Percentiles rank a stretch among this genome's conserved stretches.
Conservation (phyloP, 1,140 invertebrate species). For the Drosophila saltans region DNA sequence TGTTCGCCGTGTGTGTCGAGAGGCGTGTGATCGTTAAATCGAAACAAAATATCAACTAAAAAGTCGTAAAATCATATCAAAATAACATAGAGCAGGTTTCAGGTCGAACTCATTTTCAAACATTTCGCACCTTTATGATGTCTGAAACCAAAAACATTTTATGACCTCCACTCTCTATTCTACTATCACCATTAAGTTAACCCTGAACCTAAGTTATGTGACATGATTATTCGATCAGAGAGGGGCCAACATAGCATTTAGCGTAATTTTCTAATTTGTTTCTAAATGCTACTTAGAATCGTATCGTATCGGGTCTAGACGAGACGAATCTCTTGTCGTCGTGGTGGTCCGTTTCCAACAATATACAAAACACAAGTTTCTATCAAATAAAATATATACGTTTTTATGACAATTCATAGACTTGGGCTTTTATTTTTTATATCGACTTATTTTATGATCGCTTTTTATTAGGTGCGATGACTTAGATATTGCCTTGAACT, state of each 20-base stretch:
- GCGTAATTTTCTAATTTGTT: slow-evolving; percentile 78
- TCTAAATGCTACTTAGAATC: slow-evolving; percentile 75
- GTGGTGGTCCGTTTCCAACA: slow-evolving; percentile 52
- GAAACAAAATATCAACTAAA: slow-evolving; percentile 64
- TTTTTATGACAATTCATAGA: slow-evolving; percentile 52
- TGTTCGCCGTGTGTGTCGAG: slow-evolving; percentile 43
- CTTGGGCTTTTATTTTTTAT: slow-evolving; percentile 68
- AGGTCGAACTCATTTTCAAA: slow-evolving; percentile 23
- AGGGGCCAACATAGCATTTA: slow-evolving; percentile 52
- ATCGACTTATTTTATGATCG: slow-evolving; percentile 64
- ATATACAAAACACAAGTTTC: slow-evolving; percentile 40
- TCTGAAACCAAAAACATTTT: slow-evolving; percentile 42
- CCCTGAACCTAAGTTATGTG: slow-evolving; percentile 70
- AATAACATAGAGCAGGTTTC: slow-evolving; percentile 48
- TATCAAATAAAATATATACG: slow-evolving; percentile 40
- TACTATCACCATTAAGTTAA: slow-evolving; percentile 44
- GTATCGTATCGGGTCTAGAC: slow-evolving; percentile 42
- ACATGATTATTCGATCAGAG: slow-evolving; percentile 74
- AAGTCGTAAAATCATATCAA: slow-evolving; percentile 71
- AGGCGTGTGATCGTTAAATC: slow-evolving; percentile 70
- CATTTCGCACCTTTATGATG: slow-evolving; percentile 69
- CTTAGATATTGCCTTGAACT: slow-evolving; percentile 79
- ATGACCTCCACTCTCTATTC: slow-evolving; percentile 36
- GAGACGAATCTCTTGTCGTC: slow-evolving; percentile 27
- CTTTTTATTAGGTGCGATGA: slow-evolving; percentile 78